phyloP scores from a whole-genome alignment of 2,888 invertebrate genomes.

The Harpalus rufipes region DNA sequence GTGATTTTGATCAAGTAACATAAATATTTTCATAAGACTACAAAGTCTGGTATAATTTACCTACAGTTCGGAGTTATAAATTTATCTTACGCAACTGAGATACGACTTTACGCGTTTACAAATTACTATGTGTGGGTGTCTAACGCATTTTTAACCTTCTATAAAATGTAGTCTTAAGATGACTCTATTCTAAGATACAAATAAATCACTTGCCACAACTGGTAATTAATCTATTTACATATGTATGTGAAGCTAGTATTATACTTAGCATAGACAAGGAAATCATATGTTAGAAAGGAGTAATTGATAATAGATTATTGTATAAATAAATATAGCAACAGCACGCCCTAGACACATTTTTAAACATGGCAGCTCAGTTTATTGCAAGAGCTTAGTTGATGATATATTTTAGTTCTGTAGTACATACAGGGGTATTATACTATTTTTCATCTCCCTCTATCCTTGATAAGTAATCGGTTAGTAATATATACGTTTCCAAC shows the following conservation, averaged over 20 bases:
- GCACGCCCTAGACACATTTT: not conserved
- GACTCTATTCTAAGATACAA: not conserved
- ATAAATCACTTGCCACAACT: slow-evolving; percentile 55
- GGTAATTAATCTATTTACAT: slow-evolving; percentile 63
- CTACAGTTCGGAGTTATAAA: slow-evolving; percentile 38
- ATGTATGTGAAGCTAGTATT: slow-evolving; percentile 14
- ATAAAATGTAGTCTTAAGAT: not conserved
- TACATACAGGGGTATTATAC: too few species aligned
- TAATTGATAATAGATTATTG: not conserved
- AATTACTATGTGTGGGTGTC: not conserved
- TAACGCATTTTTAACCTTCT: not conserved
- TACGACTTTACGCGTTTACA: not conserved
- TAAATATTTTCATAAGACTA: slow-evolving; percentile 54
- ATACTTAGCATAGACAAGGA: slow-evolving; percentile 8
- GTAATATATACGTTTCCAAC: too few species aligned
- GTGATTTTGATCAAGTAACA: slow-evolving; percentile 43
- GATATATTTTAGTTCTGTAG: too few species aligned
- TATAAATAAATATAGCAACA: not conserved
- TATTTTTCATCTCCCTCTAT: too few species aligned
- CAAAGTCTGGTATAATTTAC: slow-evolving; percentile 52
- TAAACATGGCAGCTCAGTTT: not conserved
- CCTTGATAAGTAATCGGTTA: too few species aligned
- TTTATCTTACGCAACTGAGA: not conserved
- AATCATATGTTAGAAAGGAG: slow-evolving; percentile 25
- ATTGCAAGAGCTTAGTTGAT: too few species aligned